Evolutionary conservation across 2,113 vertebrate genomes (phyloP), one percentile per base, ranked within the genome.

Genomic region (Epinephelus moara): DNA sequence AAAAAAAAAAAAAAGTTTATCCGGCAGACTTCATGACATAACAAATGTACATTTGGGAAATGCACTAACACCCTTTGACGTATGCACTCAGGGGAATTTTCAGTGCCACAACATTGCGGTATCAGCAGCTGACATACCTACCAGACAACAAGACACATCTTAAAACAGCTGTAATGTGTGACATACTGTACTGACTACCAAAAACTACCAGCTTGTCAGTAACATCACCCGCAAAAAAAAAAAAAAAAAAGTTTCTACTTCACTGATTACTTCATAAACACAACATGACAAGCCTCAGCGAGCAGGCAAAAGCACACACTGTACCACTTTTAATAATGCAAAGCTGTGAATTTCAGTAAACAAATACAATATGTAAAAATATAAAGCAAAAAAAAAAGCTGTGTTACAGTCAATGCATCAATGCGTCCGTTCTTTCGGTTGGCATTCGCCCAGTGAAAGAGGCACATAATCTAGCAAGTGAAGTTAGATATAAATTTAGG

Each of bases 141-240:
- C 56, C 64, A 78, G 15, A 45, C 21, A 68, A 25, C 4, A 23
- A 33, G 50, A 55, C 30, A 23, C 67, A 53, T 62, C 66, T 50
- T n/a, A 15, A 30, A 85, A 67, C 84, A 86, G 80, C 85, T 89
- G 85, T 72, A 33, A 25, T 53, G 76, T 57, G 33, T 47, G 50
- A 60, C 61, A 57, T 47, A 75, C 69, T 66, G 33, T 59, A 53
- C 37, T 0, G 2, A 33, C 18, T 2, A 47, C 18, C 4, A 50
- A 27, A 68, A 68, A 49, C 45, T 49, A 47, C 10, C 27, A 63
- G 37, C 17, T 71, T 52, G 75, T 18, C 40, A 23, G 72, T 45
- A 30, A 60, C 0, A 5, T 25, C 7, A 14, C n/a, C 49, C n/a
- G 37, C 49, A 63, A 73, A 47, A 73, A 47, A 50, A 52, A 83